Evolutionary conservation across 2,113 vertebrate species (phyloP).

Genomic region (Melanocharis versteri): DNA sequence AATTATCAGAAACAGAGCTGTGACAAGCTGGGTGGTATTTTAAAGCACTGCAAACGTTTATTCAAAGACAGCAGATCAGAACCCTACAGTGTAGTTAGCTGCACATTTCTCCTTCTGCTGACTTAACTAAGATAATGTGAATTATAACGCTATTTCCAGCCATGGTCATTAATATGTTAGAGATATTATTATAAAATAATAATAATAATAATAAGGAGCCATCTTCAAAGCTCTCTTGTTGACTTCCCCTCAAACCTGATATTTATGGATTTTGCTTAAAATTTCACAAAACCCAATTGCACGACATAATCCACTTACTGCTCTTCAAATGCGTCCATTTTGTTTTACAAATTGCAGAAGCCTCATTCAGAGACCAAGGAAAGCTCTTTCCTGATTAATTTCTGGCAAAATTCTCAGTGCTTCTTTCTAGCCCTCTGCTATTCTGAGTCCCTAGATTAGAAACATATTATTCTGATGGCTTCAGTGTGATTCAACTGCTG

Average conservation of each 20-base stretch:
- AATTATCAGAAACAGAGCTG: not conserved
- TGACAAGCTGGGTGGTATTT: not conserved
- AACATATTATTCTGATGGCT: not conserved
- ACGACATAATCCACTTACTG: not conserved
- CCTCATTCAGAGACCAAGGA: not conserved
- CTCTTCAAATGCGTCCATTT: not conserved
- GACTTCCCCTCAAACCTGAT: not conserved
- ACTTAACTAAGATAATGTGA: not conserved
- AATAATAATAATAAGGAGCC: not conserved
- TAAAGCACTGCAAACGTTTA: not conserved
- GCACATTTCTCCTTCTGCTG: not conserved
- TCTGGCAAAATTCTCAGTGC: not conserved
- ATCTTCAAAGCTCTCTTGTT: not conserved
- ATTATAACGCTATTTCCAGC: not conserved
- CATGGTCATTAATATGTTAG: not conserved
- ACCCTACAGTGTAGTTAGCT: not conserved
- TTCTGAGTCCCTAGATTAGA: not conserved
- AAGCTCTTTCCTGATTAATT: not conserved
- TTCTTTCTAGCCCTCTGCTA: not conserved
- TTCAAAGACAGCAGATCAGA: not conserved
- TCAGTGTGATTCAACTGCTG: not conserved
- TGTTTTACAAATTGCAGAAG: not conserved
- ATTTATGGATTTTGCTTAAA: conserved; percentile 8
- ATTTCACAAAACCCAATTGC: not conserved
- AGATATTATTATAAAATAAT: not conserved